Percentiles rank a stretch among this genome's conserved stretches.
phyloP scores from a whole-genome alignment of 2,797 vertebrate species.

The Sphenopsis melanotis region DNA sequence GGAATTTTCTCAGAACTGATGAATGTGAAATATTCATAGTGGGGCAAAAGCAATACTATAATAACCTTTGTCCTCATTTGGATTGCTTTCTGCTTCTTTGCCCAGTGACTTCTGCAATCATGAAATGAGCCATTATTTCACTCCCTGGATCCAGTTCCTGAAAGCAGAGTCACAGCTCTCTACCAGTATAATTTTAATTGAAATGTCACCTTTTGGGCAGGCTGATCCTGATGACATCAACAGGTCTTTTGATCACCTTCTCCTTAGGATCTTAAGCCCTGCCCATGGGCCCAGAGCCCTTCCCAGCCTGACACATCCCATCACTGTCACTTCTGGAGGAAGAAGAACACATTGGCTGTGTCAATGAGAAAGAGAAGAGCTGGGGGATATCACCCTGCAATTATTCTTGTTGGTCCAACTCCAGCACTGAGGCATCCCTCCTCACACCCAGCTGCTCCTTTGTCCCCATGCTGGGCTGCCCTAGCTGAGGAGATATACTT shows the following conservation, averaged over 20 bases:
- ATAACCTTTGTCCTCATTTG: background rate
- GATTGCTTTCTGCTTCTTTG: background rate
- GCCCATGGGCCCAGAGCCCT: fast-evolving
- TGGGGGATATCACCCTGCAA: fast-evolving
- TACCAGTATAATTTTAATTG: background rate
- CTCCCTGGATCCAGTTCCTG: background rate
- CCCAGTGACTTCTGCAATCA: background rate
- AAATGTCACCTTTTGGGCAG: background rate
- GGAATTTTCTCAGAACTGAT: slow-evolving; percentile 5
- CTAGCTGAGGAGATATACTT: background rate
- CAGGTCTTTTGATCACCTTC: background rate
- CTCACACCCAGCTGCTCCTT: background rate
- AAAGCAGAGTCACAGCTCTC: background rate
- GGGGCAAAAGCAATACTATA: background rate
- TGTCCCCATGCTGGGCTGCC: background rate
- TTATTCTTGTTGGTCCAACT: background rate
- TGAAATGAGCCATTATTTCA: background rate
- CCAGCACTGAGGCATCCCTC: background rate
- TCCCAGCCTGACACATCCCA: background rate
- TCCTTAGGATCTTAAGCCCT: background rate
- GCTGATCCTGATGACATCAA: background rate
- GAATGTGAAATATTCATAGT: background rate
- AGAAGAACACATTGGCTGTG: background rate
- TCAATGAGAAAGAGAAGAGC: background rate
- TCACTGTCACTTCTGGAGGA: background rate